These are phyloP conservation scores for Digitonthophagus gazella DNA, from an alignment of 2,888 invertebrate genomes.

Conservation along the genomic window DNA sequence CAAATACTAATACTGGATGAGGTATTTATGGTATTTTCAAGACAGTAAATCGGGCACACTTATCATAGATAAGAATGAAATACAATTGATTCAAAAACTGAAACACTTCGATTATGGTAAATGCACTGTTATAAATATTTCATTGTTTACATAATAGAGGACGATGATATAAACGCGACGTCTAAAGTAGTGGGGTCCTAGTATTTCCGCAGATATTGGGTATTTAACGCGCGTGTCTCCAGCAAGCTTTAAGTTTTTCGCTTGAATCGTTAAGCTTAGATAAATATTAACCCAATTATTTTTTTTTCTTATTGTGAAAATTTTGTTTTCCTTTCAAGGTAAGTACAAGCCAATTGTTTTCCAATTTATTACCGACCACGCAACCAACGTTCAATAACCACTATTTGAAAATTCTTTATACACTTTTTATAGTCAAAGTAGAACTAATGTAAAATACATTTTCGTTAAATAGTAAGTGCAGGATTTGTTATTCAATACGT, in stretches of 20 bases:
- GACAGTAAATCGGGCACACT: background rate
- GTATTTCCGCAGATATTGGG: conserved; percentile 24
- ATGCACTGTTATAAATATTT: conserved; percentile 24
- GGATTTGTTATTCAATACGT: no score
- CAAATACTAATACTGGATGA: background rate
- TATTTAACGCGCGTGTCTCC: conserved; percentile 19
- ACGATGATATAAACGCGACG: conserved; percentile 22
- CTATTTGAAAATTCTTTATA: no score
- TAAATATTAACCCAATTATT: conserved; percentile 2
- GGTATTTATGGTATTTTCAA: background rate
- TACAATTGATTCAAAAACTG: background rate
- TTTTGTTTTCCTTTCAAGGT: conserved; percentile 17
- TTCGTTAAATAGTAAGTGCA: no score
- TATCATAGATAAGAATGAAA: conserved; percentile 6
- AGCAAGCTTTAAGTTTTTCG: conserved; percentile 10
- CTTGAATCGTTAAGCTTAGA: conserved; percentile 19
- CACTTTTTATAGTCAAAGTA: no score
- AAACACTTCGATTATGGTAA: conserved; percentile 7
- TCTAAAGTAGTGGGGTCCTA: conserved; percentile 22
- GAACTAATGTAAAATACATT: background rate
- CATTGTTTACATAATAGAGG: conserved; percentile 26
- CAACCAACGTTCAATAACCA: no score
- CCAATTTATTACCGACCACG: no score
- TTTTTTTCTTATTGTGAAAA: conserved; percentile 20
- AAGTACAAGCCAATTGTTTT: conserved; percentile 4